Evolutionary conservation across 2,888 invertebrate species (phyloP).

Genomic region (Agrochola macilenta): DNA sequence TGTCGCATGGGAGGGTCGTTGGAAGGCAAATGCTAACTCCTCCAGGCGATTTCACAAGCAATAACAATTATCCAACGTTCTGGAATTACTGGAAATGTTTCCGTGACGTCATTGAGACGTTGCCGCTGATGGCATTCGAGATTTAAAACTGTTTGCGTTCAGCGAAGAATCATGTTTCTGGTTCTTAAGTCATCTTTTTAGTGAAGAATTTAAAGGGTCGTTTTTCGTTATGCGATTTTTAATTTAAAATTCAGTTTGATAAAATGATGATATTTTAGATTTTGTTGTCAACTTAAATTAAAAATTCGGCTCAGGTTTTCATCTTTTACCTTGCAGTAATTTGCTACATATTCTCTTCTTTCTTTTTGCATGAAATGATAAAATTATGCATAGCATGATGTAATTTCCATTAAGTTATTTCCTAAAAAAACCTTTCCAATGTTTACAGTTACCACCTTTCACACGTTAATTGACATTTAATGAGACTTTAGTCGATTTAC

Average conservation of each 20-base stretch:
- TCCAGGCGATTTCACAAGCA: slow-evolving; percentile 69
- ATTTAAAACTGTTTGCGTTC: slow-evolving; percentile 32
- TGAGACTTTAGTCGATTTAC: slow-evolving; percentile 9
- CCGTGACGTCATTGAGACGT: slow-evolving; percentile 67
- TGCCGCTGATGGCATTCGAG: slow-evolving; percentile 21
- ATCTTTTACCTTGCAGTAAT: no score
- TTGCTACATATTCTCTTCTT: not conserved
- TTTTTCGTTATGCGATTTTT: not conserved
- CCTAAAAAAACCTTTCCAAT: not conserved
- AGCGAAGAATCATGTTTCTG: not conserved
- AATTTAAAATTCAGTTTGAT: not conserved
- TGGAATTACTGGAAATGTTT: slow-evolving; percentile 71
- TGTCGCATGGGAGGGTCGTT: slow-evolving; percentile 63
- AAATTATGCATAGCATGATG: not conserved
- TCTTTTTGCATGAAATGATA: not conserved
- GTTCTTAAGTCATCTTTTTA: not conserved
- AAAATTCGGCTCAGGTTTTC: not conserved
- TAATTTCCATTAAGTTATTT: not conserved
- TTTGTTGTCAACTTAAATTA: not conserved
- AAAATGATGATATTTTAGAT: not conserved
- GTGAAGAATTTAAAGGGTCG: not conserved
- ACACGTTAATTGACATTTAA: slow-evolving; percentile 26
- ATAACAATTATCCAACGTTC: slow-evolving; percentile 76
- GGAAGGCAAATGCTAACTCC: slow-evolving; percentile 62
- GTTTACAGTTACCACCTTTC: slow-evolving; percentile 2